phyloP scores from a whole-genome alignment of 2,888 invertebrate species.

The Drosophila mayaguana region DNA sequence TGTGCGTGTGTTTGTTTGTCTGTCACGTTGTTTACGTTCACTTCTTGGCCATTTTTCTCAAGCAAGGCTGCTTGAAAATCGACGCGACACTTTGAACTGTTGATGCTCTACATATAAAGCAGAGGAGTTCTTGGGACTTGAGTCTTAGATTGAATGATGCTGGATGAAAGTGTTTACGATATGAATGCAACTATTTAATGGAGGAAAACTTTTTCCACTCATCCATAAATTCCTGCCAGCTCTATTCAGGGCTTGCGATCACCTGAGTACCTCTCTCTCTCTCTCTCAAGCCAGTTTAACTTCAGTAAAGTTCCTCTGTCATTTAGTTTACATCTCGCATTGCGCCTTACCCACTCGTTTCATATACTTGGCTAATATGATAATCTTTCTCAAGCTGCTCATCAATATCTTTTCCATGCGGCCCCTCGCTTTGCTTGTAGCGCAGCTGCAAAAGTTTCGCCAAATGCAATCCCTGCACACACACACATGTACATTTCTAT shows the following conservation, averaged over 20 bases:
- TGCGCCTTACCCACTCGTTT: no score
- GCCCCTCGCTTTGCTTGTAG: slow-evolving; percentile 23
- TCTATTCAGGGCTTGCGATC: no score
- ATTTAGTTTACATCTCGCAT: not conserved
- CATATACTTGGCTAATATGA: not conserved
- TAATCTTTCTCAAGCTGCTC: not conserved
- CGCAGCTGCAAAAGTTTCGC: slow-evolving; percentile 41
- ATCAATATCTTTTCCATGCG: slow-evolving; percentile 6
- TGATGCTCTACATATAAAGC: slow-evolving; percentile 47
- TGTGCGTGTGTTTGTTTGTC: slow-evolving; percentile 46
- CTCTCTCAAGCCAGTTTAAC: not conserved
- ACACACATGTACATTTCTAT: slow-evolving; percentile 2
- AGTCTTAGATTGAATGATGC: not conserved
- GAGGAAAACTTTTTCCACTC: not conserved
- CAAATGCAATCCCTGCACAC: slow-evolving; percentile 39
- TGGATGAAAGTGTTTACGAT: not conserved
- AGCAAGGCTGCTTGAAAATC: slow-evolving; percentile 45
- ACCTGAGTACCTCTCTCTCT: no score
- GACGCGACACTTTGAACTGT: slow-evolving; percentile 48
- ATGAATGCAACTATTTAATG: not conserved
- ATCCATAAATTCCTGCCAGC: no score
- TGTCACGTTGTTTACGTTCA: slow-evolving; percentile 75
- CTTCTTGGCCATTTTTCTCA: slow-evolving; percentile 68
- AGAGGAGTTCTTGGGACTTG: not conserved
- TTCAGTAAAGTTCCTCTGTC: no score